Evolutionary conservation across 2,797 vertebrate species (phyloP).

Genomic region (Leptatherina wallacei): DNA sequence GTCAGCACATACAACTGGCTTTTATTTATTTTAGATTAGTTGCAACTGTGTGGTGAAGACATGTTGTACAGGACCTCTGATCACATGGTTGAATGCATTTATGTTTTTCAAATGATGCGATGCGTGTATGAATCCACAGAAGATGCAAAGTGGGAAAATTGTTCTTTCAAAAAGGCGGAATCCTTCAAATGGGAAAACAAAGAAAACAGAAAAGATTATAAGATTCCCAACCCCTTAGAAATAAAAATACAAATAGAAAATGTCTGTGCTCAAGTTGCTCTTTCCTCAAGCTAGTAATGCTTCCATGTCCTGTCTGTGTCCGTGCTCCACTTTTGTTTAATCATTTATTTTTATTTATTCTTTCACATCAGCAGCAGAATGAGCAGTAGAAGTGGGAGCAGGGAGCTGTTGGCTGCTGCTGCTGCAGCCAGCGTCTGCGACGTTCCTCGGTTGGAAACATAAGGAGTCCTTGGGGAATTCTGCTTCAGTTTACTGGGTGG

Average conservation of each 20-base stretch:
- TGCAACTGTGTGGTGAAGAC: conserved; percentile 15
- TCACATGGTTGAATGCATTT: conserved; percentile 2
- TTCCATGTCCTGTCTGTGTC: conserved; percentile 63
- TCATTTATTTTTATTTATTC: conserved; percentile 27
- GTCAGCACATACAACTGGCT: conserved; percentile 26
- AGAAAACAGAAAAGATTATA: conserved; percentile 28
- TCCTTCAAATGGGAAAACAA: conserved; percentile 67
- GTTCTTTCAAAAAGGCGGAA: conserved; percentile 43
- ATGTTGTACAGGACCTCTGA: conserved; percentile 5
- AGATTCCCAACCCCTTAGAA: conserved; percentile 36
- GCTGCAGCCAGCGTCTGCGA: conserved; percentile 33
- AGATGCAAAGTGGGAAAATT: conserved; percentile 17
- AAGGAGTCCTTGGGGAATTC: conserved; percentile 80
- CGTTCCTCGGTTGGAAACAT: conserved; percentile 49
- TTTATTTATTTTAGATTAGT: conserved; percentile 29
- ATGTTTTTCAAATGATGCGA: conserved; percentile 29
- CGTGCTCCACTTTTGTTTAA: conserved; percentile 27
- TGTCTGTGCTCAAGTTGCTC: conserved; percentile 59
- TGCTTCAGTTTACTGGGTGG: conserved; percentile 86
- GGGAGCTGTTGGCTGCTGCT: conserved; percentile 35
- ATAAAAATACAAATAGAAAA: conserved; percentile 18
- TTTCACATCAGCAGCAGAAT: conserved; percentile 72
- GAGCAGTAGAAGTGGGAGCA: conserved; percentile 71
- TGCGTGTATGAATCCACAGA: conserved; percentile 35
- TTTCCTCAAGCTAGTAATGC: conserved; percentile 76